Evolutionary conservation across 2,888 invertebrate genomes (phyloP), one percentile per base, ranked within the genome.

Genomic region (Alentia gelatinosa): DNA sequence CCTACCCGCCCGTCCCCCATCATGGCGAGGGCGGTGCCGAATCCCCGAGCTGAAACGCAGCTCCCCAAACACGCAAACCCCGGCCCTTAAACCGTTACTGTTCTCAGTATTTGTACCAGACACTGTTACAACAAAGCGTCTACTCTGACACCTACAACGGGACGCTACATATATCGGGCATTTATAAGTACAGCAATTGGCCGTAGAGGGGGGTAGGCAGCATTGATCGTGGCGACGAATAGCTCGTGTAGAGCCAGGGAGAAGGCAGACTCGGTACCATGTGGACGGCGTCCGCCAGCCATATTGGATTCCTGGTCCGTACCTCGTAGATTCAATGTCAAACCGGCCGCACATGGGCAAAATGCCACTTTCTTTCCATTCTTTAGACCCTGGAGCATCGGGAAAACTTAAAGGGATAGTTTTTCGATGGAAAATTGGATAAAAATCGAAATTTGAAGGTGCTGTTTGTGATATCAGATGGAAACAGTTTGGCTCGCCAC

Each of bases 141-240:
- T n/a, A n/a, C n/a, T n/a, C n/a, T n/a, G n/a, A n/a, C n/a, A n/a
- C n/a, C n/a, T n/a, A n/a, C n/a, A n/a, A n/a, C n/a, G n/a, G n/a
- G n/a, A n/a, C n/a, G n/a, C n/a, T 74, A 83, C n/a, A 84, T 86
- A 86, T 86, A 40, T 15, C 47, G 26, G 47, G 47, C 86, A 42
- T 86, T 33, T 86, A 40, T 86, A 40, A 86, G 86, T 86, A 86
- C 86, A 47, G 47, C 86, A 86, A 86, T 86, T 47, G 86, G 47
- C 86, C 86, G 86, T 86, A 86, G 86, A 86, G 86, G 86, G 86
- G 86, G 86, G 86, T 42, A 47, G 42, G 86, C 86, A 26, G 86
- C 86, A 86, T 86, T 86, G 86, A 86, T 86, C 86, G 86, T 30
- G 9, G 47, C 37, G 79, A 12, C 37, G 79, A 79, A 79, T 79